These are phyloP conservation scores for Darevskia nairensis DNA, from an alignment of 2,797 vertebrate species.

Conservation along the genomic window DNA sequence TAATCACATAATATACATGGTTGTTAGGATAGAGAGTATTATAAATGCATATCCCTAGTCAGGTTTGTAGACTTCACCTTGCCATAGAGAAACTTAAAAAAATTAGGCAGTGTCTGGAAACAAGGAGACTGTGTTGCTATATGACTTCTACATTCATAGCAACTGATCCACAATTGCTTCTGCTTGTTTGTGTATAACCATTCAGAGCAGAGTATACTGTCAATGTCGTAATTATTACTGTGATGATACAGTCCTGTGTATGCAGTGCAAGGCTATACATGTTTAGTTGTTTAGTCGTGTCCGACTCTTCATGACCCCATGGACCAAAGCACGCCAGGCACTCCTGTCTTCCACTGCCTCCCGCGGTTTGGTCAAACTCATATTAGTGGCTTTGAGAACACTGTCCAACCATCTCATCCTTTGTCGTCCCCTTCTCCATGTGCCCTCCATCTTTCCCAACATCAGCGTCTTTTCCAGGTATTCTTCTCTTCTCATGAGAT, in stretches of 20 bases:
- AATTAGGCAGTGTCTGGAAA: neutral
- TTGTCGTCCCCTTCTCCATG: too few relatives aligned
- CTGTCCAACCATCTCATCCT: too few relatives aligned
- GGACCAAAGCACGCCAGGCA: too few relatives aligned
- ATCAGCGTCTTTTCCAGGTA: too few relatives aligned
- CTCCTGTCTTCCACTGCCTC: too few relatives aligned
- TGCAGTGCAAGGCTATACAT: neutral
- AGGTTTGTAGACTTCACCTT: neutral
- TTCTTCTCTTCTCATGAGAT: too few relatives aligned
- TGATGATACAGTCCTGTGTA: neutral
- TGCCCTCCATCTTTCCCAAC: too few relatives aligned
- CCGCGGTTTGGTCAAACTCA: too few relatives aligned
- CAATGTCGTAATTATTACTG: neutral
- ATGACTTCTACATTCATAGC: neutral
- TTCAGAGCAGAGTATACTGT: neutral
- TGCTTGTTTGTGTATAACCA: neutral
- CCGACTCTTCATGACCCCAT: too few relatives aligned
- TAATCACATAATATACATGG: neutral
- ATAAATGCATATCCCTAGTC: neutral
- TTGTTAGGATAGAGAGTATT: neutral
- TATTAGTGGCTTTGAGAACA: too few relatives aligned
- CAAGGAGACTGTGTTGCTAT: neutral
- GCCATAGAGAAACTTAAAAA: neutral
- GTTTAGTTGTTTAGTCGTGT: too few relatives aligned
- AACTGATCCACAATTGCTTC: neutral